Base-by-base conservation (phyloP, 1,140 invertebrate genomes). In the Tetranychus cinnabarinus region DNA sequence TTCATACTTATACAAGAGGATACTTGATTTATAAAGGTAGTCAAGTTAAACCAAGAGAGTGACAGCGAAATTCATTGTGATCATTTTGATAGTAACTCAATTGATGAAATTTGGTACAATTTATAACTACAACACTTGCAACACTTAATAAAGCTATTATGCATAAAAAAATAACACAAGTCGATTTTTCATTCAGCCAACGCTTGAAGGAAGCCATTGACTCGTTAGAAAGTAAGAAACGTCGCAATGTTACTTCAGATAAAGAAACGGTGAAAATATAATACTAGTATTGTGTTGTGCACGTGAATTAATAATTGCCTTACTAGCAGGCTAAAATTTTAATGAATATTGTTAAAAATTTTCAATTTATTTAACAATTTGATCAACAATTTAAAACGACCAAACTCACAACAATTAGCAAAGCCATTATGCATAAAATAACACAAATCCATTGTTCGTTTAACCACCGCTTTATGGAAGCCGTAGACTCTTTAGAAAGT, bases 401-500 rank as follows among this genome's bases (percentile, higher is more conserved):
- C 6, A n/a, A n/a, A 52, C 23, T 59, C 59, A 62, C 61, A 46
- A 62, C 47, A 48, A 62, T 59, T 31, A 62, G 36, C 6, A 59
- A 15, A 15, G 61, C 34, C n/a, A 62, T 62, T 7, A 59, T 6
- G n/a, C 61, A 36, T 45, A 62, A 45, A n/a, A 56, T 56, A 10
- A 62, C 57, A 47, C 57, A 62, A 23, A 62, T 59, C 66, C 66
- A 67, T 54, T 67, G 66, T 37, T 62, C 46, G 35, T 64, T 45
- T 8, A 90, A 77, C 87, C 87, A 92, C 71, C 88, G 83, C 57
- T 84, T 83, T 59, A 93, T 80, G 4, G 82, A 82, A 45, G 80
- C 75, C 39, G 98, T 76, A 3, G 89, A 97, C 70, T 92, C 81
- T 65, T 76, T 82, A 71, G 93, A 93, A 67, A 98, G 85, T 10